Evolutionary conservation across 64 coral and sea anemone species (phyloP), one percentile per base, ranked within the genome.

Genomic region (Montipora capricornis): DNA sequence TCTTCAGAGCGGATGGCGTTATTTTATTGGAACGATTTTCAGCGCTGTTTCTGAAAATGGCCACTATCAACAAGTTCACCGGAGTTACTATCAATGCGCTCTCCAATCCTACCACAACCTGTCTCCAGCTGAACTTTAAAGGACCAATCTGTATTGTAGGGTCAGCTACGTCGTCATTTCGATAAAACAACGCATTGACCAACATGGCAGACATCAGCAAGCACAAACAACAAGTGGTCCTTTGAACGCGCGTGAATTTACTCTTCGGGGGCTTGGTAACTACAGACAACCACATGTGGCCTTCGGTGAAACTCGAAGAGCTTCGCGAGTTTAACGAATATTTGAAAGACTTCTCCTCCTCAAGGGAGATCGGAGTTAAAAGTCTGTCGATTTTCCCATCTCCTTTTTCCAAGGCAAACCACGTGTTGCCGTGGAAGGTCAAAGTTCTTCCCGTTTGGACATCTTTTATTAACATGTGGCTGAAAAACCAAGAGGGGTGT

Each of bases 81-180:
- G 22, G 22, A 22, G 22, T 22, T 22, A 22, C 22, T 68, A 93
- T 88, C 20, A 93, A n/a, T 0, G 83, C 85, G 14, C 92, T 88
- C 62, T 93, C 29, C 19, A 93, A 70, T 37, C 92, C 92, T 2
- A 93, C 85, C 20, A 93, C 77, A 26, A 93, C 77, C 49, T 93
- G 92, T 24, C 92, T 93, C 92, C 92, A 93, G 2, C 82, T 80
- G 62, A 93, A 88, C 49, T 89, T 87, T 4, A 93, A 80, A 8
- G 92, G 92, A 17, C 92, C 92, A 20, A 93, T 87, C 77, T 93
- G 92, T 19, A 93, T 81, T 8, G 85, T 85, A 4, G n/a, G 59
- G 14, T 93, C 92, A 13, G 57, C 59, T 70, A 47, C 68, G 16
- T 50, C 57, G 58, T 93, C 85, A 16, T 77, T 79, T n/a, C 51